Percentiles rank a stretch among this genome's conserved stretches.
Conservation (phyloP, 2,797 vertebrate genomes). For the Forpus xanthops region DNA sequence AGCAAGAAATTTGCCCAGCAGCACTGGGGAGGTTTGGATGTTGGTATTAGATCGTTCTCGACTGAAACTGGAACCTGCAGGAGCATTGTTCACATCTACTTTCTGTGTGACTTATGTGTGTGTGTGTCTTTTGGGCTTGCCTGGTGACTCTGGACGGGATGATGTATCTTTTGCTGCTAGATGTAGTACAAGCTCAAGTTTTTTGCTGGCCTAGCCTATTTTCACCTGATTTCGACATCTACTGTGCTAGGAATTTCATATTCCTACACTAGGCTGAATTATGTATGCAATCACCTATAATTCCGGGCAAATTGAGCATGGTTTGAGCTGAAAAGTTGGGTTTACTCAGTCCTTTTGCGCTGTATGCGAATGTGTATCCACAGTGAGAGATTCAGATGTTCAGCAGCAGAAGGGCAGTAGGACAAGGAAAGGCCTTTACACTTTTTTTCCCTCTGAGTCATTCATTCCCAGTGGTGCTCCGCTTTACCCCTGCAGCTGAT, state of each 20-base stretch:
- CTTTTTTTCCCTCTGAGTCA: background rate
- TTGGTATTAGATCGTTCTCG: background rate
- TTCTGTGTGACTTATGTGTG: background rate
- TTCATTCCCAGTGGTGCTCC: background rate
- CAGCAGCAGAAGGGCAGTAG: background rate
- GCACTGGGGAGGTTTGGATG: background rate
- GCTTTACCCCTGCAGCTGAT: background rate
- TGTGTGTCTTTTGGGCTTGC: background rate
- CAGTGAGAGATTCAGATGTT: background rate
- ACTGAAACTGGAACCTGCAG: background rate
- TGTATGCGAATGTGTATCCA: background rate
- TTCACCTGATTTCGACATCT: background rate
- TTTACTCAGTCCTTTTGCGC: background rate
- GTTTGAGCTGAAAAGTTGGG: background rate
- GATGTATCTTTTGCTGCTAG: background rate
- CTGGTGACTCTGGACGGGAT: rapidly evolving
- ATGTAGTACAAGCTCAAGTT: background rate
- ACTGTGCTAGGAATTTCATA: background rate
- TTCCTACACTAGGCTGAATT: background rate
- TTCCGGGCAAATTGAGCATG: background rate
- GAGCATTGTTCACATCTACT: background rate
- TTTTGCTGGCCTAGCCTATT: background rate
- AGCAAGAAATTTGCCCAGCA: background rate
- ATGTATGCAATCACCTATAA: background rate
- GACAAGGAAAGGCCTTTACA: background rate